Evolutionary conservation across 2,888 invertebrate species (phyloP).

Genomic region (Hypercompe scribonia): DNA sequence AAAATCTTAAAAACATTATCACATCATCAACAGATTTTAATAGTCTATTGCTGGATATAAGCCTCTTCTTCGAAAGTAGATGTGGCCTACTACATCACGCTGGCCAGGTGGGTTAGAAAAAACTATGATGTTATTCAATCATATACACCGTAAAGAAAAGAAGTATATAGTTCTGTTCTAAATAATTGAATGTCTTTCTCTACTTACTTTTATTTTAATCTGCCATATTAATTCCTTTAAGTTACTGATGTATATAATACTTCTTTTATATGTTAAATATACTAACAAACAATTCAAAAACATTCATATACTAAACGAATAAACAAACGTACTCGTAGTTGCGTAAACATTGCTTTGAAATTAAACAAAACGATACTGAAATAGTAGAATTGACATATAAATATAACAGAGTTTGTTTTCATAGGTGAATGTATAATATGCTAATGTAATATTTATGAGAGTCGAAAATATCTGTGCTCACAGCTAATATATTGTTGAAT

Average conservation of each 20-base stretch:
- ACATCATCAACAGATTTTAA: too few species aligned
- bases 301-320: not conserved
- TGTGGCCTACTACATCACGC: too few species aligned
- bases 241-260: not conserved
- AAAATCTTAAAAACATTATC: too few species aligned
- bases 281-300: not conserved
- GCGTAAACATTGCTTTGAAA: not conserved
- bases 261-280: not conserved
- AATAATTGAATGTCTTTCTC: not conserved
- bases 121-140: too few species aligned
- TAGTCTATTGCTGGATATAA: too few species aligned
- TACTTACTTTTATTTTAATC: not conserved
- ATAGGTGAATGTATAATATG: not conserved
- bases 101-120: too few species aligned
- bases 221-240: not conserved
- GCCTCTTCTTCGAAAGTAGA: too few species aligned
- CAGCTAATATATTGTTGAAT: not conserved
- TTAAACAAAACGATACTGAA: not conserved
- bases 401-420: not conserved
- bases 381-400: not conserved
- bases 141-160: too few species aligned
- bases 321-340: not conserved
- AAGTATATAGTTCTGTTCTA: too few species aligned
- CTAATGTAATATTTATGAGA: not conserved
- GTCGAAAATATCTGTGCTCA: not conserved